Evolutionary conservation across 2,797 vertebrate species (phyloP), one percentile per base, ranked within the genome.

Genomic region (Peromyscus attwateri): DNA sequence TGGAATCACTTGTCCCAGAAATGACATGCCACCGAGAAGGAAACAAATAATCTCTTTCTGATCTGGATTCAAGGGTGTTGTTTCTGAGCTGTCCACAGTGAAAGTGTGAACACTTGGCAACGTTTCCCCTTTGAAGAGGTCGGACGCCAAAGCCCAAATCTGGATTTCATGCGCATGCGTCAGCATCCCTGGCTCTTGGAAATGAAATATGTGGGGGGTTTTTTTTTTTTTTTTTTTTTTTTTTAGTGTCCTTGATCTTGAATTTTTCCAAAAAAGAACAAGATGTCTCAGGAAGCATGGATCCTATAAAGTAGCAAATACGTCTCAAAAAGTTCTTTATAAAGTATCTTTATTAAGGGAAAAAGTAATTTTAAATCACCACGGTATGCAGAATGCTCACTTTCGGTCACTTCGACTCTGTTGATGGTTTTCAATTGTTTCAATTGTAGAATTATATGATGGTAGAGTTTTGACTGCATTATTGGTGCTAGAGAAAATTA

Each of bases 121-220:
- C 31, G 37, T 83, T 95, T 93, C 82, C 80, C 91, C 97, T 4
- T 93, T 60, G 75, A 92, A 92, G 84, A 96, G 93, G 55, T 90
- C 96, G 83, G 77, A 62, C 83, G 73, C n/a, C 0, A 89, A 95
- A 95, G 70, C 91, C 66, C 64, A 70, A 57, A 49, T 97, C 75
- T 91, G 92, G 82, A 90, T 88, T 92, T 62, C 64, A 75, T 88
- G 68, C 75, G 46, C 62, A n/a, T 34, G 76, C 73, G 91, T 97
- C 71, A 95, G 87, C 82, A 37, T 40, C 91, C 95, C 93, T 88
- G 89, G 79, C n/a, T 84, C 96, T 96, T 98, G 49, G 97, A 98
- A 97, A 94, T 52, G 85, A 97, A 98, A 96, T 57, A 52, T 91
- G 97, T 97, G 64, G 46, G 92, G 66, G 79, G 52, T 68, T 49